phyloP scores from a whole-genome alignment of 2,888 invertebrate genomes.

The Drosophila parthenogenetica region DNA sequence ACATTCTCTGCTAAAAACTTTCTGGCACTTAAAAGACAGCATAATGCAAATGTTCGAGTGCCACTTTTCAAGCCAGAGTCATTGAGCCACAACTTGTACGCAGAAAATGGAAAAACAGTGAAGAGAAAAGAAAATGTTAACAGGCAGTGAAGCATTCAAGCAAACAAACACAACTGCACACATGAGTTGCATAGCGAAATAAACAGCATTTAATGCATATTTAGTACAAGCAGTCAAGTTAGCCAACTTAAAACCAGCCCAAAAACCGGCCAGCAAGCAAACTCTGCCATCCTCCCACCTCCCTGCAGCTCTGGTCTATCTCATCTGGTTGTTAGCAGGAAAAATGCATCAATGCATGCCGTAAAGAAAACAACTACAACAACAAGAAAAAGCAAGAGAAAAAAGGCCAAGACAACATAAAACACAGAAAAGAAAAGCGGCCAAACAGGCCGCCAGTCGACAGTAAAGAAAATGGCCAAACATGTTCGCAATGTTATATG shows the following conservation, averaged over 20 bases:
- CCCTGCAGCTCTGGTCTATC: constrained; percentile 10
- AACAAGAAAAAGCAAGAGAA: constrained; percentile 26
- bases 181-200: constrained; percentile 47
- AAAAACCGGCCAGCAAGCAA: constrained; percentile 54
- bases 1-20: not conserved
- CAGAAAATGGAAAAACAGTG: constrained; percentile 8
- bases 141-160: constrained; percentile 27
- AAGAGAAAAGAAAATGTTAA: constrained; percentile 8
- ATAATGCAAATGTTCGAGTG: constrained; percentile 18
- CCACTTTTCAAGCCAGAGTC: constrained; percentile 30
- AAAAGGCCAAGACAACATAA: constrained; percentile 66
- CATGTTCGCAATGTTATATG: constrained; percentile 63
- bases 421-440: constrained; percentile 68
- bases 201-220: constrained; percentile 77
- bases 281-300: not conserved
- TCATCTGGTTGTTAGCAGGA: constrained; percentile 74
- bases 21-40: constrained; percentile 1
- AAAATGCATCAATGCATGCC: constrained; percentile 79
- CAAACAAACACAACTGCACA: constrained; percentile 33
- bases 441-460: constrained; percentile 68
- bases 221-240: constrained; percentile 59
- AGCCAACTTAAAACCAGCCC: constrained; percentile 53
- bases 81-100: constrained; percentile 30
- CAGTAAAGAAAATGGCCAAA: constrained; percentile 66
- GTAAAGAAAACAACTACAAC: constrained; percentile 40